Evolutionary conservation across 2,888 invertebrate species (phyloP).

Genomic region (Melieria picta): DNA sequence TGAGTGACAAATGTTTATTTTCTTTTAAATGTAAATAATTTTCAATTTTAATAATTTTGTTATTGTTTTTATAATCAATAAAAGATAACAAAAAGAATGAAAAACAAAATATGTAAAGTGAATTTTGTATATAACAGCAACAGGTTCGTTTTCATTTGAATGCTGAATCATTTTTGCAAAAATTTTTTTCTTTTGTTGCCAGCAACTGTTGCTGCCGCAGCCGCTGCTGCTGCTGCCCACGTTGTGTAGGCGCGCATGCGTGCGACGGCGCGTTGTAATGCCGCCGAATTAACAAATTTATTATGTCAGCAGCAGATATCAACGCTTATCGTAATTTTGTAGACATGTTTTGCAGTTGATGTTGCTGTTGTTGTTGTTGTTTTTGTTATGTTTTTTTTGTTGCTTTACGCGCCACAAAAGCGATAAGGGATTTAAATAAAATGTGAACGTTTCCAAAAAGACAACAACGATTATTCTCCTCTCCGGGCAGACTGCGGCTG

Average conservation of each 20-base stretch:
- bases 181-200: too few species aligned
- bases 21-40: too few species aligned
- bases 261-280: not conserved
- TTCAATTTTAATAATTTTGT: too few species aligned
- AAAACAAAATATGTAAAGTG: too few species aligned
- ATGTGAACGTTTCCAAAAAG: constrained; percentile 30
- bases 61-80: too few species aligned
- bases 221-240: not conserved
- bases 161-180: not conserved
- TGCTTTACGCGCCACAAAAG: not conserved
- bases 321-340: constrained; percentile 42
- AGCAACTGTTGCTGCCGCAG: too few species aligned
- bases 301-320: constrained; percentile 39
- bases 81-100: too few species aligned
- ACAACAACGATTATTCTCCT: constrained; percentile 22
- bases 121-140: not conserved
- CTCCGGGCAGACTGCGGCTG: constrained; percentile 11
- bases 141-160: not conserved
- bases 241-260: not conserved
- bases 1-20: too few species aligned
- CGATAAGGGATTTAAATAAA: constrained; percentile 12
- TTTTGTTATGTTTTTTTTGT: not conserved
- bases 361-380: not conserved
- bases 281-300: constrained; percentile 44
- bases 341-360: constrained; percentile 36